Conservation (phyloP, 2,797 vertebrate genomes). For the Sorex maritimensis region DNA sequence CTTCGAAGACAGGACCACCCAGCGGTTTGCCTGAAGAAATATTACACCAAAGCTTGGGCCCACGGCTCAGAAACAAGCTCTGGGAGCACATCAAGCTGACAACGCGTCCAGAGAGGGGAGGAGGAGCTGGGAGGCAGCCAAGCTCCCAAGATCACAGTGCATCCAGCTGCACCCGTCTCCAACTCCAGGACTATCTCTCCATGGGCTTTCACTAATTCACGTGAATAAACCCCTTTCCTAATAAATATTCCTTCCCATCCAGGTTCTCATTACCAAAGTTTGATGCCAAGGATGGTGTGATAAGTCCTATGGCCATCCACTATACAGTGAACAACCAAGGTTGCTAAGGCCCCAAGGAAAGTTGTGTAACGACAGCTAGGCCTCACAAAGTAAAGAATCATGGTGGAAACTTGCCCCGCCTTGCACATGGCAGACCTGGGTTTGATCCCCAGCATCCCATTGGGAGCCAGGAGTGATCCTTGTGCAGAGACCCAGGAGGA, state of each 20-base stretch:
- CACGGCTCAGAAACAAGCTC: conserved; percentile 82
- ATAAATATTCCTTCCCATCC: conserved; percentile 73
- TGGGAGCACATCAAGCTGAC: conserved; percentile 75
- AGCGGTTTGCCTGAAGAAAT: conserved; percentile 88
- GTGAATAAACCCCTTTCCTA: conserved; percentile 37
- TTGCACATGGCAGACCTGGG: no score
- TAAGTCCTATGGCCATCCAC: conserved; percentile 74
- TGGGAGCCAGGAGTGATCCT: no score
- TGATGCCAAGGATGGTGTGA: conserved; percentile 74
- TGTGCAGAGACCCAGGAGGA: no score
- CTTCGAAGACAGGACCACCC: conserved; percentile 91
- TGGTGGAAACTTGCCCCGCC: no score
- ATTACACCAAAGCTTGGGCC: conserved; percentile 82
- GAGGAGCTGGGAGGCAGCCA: conserved; percentile 78
- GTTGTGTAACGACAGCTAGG: no score
- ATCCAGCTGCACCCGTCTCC: conserved; percentile 68
- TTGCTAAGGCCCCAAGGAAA: neutral
- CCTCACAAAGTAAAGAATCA: no score
- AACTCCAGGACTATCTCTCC: conserved; percentile 47
- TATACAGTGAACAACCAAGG: neutral
- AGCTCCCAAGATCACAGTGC: conserved; percentile 58
- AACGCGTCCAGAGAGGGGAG: conserved; percentile 76
- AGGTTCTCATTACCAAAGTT: conserved; percentile 81
- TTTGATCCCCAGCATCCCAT: no score
- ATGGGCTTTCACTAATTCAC: neutral